A percentile compares a stretch with the other conserved stretches of the same genome.
Evolutionary conservation across 2,797 vertebrate species (phyloP).

Genomic region (Eleutherodactylus coqui): DNA sequence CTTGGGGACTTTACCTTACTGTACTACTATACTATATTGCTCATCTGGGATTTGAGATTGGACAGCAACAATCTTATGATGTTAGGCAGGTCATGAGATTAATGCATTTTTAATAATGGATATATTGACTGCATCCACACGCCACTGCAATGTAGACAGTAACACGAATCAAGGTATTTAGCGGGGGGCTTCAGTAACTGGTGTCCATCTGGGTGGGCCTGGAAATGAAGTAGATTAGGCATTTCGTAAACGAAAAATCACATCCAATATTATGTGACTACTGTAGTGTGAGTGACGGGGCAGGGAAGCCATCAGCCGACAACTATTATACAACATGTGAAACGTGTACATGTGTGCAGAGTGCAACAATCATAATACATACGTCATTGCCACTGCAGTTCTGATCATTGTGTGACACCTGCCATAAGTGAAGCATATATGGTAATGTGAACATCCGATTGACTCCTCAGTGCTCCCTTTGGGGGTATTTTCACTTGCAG

Average conservation of each 20-base stretch:
- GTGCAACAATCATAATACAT: not conserved
- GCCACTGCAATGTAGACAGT: not conserved
- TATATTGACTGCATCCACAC: not conserved
- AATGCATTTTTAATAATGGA: too few relatives aligned
- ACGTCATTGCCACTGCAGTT: not conserved
- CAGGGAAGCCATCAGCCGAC: not conserved
- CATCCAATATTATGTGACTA: conserved; percentile 19
- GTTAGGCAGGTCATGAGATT: too few relatives aligned
- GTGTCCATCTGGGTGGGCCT: conserved; percentile 32
- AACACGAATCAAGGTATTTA: not conserved
- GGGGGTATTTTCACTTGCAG: too few relatives aligned
- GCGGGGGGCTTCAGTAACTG: conserved; percentile 12
- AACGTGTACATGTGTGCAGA: not conserved
- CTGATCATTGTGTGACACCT: not conserved
- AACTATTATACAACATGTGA: not conserved
- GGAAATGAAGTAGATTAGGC: not conserved
- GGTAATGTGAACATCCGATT: not conserved
- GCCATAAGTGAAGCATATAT: not conserved
- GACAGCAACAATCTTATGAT: too few relatives aligned
- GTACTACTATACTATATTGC: too few relatives aligned
- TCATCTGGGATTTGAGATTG: too few relatives aligned
- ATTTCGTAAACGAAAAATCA: conserved; percentile 13
- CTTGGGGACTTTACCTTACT: too few relatives aligned
- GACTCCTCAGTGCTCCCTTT: too few relatives aligned
- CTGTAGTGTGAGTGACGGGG: not conserved